phyloP scores from a whole-genome alignment of 92 coral and sea anemone genomes.

The Phymanthus crucifer region DNA sequence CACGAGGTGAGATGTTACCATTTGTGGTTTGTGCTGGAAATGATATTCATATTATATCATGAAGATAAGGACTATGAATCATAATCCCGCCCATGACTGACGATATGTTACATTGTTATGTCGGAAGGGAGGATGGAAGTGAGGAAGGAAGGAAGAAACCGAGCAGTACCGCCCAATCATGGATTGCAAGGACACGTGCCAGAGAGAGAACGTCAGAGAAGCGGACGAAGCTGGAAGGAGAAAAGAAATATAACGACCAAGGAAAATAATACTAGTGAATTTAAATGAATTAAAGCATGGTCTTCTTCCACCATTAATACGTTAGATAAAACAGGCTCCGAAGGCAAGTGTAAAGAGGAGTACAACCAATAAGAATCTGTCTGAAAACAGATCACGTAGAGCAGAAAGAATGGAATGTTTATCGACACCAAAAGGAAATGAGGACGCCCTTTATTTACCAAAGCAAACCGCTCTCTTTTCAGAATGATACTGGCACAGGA shows the following conservation, averaged over 20 bases:
- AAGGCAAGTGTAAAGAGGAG: neutral
- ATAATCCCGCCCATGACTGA: no score
- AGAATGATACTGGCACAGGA: neutral
- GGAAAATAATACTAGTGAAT: neutral
- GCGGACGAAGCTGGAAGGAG: neutral
- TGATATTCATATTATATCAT: no score
- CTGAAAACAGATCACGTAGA: neutral
- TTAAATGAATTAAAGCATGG: no score
- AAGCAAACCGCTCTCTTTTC: neutral
- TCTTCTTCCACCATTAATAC: no score
- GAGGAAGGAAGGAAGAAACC: neutral
- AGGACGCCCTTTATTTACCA: neutral
- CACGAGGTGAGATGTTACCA: no score
- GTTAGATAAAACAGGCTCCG: no score
- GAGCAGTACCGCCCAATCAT: no score
- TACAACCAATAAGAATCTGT: neutral
- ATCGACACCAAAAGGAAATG: neutral
- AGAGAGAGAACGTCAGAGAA: neutral
- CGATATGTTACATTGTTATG: no score
- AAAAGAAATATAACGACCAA: neutral
- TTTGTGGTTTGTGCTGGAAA: no score
- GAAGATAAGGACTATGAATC: no score
- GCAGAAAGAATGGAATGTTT: neutral
- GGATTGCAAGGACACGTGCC: no score
- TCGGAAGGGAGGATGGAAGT: neutral